These are phyloP conservation scores for Aurelia sp. DNA, from an alignment of 30 jellyfish, hydroid and myxozoan genomes.

Conservation along the genomic window DNA sequence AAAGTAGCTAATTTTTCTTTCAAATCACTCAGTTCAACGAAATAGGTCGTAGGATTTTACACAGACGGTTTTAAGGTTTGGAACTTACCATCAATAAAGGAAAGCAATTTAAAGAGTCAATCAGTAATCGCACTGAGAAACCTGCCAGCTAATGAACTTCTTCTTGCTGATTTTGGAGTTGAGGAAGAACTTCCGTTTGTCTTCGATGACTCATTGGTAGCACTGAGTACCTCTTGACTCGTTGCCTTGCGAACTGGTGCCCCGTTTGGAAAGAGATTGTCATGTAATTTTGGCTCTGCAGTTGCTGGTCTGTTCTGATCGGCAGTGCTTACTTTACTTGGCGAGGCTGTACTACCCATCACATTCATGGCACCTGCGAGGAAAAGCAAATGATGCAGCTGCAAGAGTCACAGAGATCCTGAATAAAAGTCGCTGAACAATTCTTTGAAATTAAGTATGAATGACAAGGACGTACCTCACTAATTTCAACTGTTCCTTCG, in stretches of 20 bases:
- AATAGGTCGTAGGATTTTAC: no score
- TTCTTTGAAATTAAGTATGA: no score
- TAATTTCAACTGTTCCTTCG: no score
- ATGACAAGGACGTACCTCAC: no score
- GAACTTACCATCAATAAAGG: no score
- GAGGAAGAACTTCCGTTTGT: constrained; percentile 15
- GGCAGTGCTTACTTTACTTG: constrained; percentile 42
- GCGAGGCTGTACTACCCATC: constrained; percentile 63
- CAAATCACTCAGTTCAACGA: no score
- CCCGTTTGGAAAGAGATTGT: constrained; percentile 33
- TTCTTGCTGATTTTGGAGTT: constrained; percentile 37
- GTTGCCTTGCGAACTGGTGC: constrained; percentile 63
- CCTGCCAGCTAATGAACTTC: constrained; percentile 64
- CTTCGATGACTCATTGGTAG: neutral
- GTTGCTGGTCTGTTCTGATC: constrained; percentile 41
- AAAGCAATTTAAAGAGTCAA: neutral
- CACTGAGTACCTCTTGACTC: constrained; percentile 46
- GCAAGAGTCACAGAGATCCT: no score
- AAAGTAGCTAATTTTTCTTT: no score
- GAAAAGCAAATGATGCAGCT: neutral
- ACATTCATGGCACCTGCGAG: constrained; percentile 55
- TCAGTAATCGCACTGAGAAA: constrained; percentile 67
- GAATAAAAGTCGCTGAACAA: no score
- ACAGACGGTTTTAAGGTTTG: no score
- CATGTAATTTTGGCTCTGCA: constrained; percentile 50